Percentiles rank a stretch among this genome's conserved stretches.
Conservation (phyloP, 2,113 vertebrate species). For the Apteryx mantelli region DNA sequence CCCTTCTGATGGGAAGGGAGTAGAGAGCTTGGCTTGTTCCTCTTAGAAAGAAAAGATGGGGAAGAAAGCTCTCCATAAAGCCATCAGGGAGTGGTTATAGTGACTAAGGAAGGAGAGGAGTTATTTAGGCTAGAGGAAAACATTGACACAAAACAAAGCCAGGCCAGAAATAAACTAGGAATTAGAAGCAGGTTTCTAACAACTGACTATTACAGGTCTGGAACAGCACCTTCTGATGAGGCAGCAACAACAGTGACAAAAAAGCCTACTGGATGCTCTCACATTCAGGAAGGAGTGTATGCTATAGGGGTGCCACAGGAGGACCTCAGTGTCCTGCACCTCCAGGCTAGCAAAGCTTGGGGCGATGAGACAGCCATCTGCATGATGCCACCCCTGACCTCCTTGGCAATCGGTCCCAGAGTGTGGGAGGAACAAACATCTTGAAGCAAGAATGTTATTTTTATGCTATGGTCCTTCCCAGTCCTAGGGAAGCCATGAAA, state of each 20-base stretch:
- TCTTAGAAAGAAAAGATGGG: neutral
- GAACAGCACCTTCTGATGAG: neutral
- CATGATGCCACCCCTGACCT: neutral
- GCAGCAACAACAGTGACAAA: neutral
- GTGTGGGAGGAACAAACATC: neutral
- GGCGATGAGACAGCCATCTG: neutral
- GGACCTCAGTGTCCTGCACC: neutral
- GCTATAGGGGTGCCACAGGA: neutral
- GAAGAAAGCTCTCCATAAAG: neutral
- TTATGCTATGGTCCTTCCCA: neutral
- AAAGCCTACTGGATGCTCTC: neutral
- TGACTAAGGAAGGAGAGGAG: neutral
- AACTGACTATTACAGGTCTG: neutral
- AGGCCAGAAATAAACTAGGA: neutral
- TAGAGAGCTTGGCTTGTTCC: neutral
- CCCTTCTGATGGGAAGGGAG: neutral
- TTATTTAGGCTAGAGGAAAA: neutral
- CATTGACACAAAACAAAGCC: neutral
- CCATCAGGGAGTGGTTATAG: neutral
- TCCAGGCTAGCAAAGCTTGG: neutral
- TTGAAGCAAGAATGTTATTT: neutral
- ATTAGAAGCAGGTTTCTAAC: neutral
- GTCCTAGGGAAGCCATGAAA: neutral
- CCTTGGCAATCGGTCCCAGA: fast-evolving
- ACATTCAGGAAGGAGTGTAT: neutral